Evolutionary conservation across 1,140 invertebrate genomes (phyloP).

Genomic region (Drosophila punjabiensis): DNA sequence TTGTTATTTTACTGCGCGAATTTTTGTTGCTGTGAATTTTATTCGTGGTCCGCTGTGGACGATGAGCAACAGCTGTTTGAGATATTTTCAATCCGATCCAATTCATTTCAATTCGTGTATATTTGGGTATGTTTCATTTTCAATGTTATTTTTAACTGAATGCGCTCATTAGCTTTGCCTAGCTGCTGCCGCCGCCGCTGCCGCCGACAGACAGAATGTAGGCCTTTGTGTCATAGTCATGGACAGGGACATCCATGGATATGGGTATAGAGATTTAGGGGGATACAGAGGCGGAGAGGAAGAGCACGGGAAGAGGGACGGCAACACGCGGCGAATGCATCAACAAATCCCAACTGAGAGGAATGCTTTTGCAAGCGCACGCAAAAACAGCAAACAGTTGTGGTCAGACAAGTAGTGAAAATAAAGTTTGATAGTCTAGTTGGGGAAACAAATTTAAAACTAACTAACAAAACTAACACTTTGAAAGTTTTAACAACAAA

Average conservation of each 20-base stretch:
- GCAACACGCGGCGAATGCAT: slow-evolving; percentile 16
- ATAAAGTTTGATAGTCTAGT: background rate
- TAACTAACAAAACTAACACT: background rate
- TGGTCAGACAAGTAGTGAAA: background rate
- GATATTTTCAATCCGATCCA: slow-evolving; percentile 76
- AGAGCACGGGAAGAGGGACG: background rate
- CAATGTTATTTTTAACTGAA: slow-evolving; percentile 78
- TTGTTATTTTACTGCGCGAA: slow-evolving; percentile 33
- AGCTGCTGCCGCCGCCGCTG: slow-evolving; percentile 26
- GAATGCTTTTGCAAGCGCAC: slow-evolving; percentile 32
- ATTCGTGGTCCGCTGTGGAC: slow-evolving; percentile 61
- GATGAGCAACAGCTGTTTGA: slow-evolving; percentile 84
- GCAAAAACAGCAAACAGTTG: slow-evolving; percentile 20
- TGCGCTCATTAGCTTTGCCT: slow-evolving; percentile 74
- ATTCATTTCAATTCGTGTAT: slow-evolving; percentile 69
- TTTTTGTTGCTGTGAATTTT: slow-evolving; percentile 56
- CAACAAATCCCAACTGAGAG: slow-evolving; percentile 44
- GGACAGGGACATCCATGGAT: slow-evolving; percentile 32
- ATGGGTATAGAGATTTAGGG: background rate
- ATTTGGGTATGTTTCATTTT: slow-evolving; percentile 69
- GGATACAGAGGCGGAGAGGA: background rate
- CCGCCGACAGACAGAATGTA: slow-evolving; percentile 56
- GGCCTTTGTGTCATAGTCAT: slow-evolving; percentile 78
- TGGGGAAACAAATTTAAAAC: background rate
- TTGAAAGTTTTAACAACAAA: background rate